Base-by-base conservation (phyloP, 2,113 vertebrate genomes). In the Rattus rattus region DNA sequence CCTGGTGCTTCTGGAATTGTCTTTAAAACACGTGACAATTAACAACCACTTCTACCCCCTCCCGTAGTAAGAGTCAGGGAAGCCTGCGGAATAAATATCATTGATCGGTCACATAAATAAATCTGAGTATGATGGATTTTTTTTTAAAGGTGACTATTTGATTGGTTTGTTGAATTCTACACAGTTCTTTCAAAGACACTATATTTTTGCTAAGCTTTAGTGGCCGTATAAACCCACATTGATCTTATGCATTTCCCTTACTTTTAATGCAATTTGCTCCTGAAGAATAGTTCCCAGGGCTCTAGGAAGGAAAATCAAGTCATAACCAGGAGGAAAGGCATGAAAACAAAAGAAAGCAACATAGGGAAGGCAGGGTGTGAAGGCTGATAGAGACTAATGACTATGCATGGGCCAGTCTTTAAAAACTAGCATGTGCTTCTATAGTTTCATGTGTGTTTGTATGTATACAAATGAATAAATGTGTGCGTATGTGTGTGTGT, bases 181-280 rank as follows among this genome's bases (percentile, higher is more conserved):
- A 14, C 4, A 65, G 12, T 81, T 90, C 61, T 91, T 95, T 83
- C 88, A 92, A 95, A 89, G 69, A 94, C 86, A 75, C 43, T 67
- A 83, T 92, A 67, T 89, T 92, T 92, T 72, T 94, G 28, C 33
- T 88, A n/a, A 86, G 16, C 36, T 80, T 92, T 88, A 69, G 26
- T 69, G 76, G 81, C 81, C 69, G 3, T 89, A 24, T 20, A 30
- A 94, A 88, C 43, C 19, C 9, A 28, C 16, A 88, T 14, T 90
- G 13, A 54, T 94, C 77, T 91, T 95, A 59, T 56, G 49, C 85
- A 70, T 43, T 59, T 52, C 43, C 63, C 90, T 96, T 69, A n/a
- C n/a, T 80, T 92, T 84, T 85, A 28, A 36, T 90, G 56, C 67
- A 88, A 16, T 65, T 83, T 54, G 56, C 72, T 76, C 92, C 75